A percentile compares a stretch with the other conserved stretches of the same genome.
Conservation (phyloP, 2,888 invertebrate species). For the Chloroclysta siterata region DNA sequence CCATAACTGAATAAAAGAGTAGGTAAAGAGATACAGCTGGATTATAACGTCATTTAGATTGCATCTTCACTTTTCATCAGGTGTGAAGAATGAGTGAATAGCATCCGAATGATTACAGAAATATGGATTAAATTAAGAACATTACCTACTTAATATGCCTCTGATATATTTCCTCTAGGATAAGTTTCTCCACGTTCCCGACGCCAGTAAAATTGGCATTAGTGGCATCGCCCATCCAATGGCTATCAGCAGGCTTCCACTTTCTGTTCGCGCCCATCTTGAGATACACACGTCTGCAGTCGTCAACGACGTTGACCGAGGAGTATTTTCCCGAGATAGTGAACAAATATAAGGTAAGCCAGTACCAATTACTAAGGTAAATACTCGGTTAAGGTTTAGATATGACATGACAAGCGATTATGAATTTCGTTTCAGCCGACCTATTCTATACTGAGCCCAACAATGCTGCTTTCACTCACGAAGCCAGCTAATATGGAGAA, state of each 20-base stretch:
- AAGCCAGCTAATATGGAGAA: slow-evolving; percentile 48
- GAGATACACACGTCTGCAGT: slow-evolving; percentile 55
- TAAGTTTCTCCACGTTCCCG: slow-evolving; percentile 51
- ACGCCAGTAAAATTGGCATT: slow-evolving; percentile 52
- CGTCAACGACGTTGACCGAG: slow-evolving; percentile 39
- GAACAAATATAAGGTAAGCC: slow-evolving; percentile 7
- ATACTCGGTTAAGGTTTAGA: neutral
- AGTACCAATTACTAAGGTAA: neutral
- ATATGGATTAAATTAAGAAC: too few relatives aligned
- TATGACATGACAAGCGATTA: slow-evolving; percentile 13
- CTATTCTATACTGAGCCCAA: slow-evolving; percentile 59
- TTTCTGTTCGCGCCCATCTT: slow-evolving; percentile 53
- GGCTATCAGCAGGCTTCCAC: slow-evolving; percentile 57
- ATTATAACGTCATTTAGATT: too few relatives aligned
- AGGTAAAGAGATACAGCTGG: too few relatives aligned
- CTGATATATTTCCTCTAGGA: neutral
- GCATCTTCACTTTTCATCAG: too few relatives aligned
- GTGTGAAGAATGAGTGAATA: too few relatives aligned
- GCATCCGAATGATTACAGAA: too few relatives aligned
- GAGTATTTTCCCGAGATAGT: slow-evolving; percentile 25
- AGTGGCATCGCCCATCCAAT: slow-evolving; percentile 60
- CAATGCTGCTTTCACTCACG: slow-evolving; percentile 57
- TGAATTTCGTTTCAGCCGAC: slow-evolving; percentile 58
- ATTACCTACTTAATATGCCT: too few relatives aligned
- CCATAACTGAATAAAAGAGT: too few relatives aligned